A percentile compares a stretch with the other conserved stretches of the same genome.
These are phyloP conservation scores for Andrena minutula DNA, from an alignment of 2,888 invertebrate genomes.

Conservation along the genomic window DNA sequence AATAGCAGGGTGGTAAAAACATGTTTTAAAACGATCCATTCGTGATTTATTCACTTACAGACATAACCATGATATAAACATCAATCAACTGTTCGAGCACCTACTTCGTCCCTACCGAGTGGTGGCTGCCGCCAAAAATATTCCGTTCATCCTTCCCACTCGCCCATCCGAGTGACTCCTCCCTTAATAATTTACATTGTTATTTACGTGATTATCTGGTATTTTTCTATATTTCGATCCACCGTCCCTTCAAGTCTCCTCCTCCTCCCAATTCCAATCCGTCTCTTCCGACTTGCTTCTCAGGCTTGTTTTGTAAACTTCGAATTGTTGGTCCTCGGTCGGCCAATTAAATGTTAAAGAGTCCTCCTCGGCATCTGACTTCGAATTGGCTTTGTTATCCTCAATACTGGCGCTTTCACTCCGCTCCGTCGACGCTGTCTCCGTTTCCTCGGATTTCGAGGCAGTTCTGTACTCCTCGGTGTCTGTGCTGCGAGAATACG, in stretches of 20 bases:
- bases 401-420: constrained; percentile 55
- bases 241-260: constrained; percentile 74
- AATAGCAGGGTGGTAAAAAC: constrained; percentile 11
- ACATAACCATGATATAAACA: constrained; percentile 45
- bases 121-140: constrained; percentile 23
- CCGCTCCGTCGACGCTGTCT: constrained; percentile 51
- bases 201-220: constrained; percentile 42
- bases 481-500: constrained; percentile 65
- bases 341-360: constrained; percentile 70
- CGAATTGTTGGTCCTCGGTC: constrained; percentile 74
- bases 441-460: constrained; percentile 65
- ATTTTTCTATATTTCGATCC: not conserved
- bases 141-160: constrained; percentile 15
- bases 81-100: constrained; percentile 33
- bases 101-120: not conserved
- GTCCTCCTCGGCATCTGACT: constrained; percentile 64
- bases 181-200: constrained; percentile 31
- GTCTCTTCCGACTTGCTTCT: constrained; percentile 74
- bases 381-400: constrained; percentile 62
- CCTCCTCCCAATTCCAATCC: constrained; percentile 76
- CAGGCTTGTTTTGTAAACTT: constrained; percentile 48
- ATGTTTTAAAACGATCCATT: constrained; percentile 29
- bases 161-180: not conserved
- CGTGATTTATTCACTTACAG: constrained; percentile 48
- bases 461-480: constrained; percentile 69